These are phyloP conservation scores for Seira musarum DNA, from an alignment of 2,888 invertebrate species.

Conservation along the genomic window DNA sequence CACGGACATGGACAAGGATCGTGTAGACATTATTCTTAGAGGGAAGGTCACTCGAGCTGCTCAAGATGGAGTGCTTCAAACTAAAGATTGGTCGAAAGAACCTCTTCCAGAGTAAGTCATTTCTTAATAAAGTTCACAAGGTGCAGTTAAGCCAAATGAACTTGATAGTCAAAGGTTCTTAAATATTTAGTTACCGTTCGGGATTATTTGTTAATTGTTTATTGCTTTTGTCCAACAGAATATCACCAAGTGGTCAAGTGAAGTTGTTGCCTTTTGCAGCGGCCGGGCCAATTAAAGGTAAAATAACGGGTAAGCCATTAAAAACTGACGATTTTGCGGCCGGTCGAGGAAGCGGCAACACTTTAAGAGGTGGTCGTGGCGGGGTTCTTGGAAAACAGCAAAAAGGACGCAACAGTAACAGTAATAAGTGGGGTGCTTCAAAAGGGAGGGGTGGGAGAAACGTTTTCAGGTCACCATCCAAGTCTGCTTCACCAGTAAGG, in stretches of 20 bases:
- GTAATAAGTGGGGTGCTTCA: slow-evolving; percentile 48
- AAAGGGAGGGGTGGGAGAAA: slow-evolving; percentile 66
- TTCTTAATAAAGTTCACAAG: too few relatives aligned
- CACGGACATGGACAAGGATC: slow-evolving; percentile 91
- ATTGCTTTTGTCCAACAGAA: too few relatives aligned
- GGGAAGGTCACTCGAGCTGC: slow-evolving; percentile 94
- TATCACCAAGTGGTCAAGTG: slow-evolving; percentile 65
- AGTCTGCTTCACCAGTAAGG: slow-evolving; percentile 59
- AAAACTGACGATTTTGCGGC: slow-evolving; percentile 58
- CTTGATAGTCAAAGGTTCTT: not conserved
- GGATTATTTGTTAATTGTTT: too few relatives aligned
- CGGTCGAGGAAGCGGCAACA: slow-evolving; percentile 51
- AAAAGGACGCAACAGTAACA: slow-evolving; percentile 49
- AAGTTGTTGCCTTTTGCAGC: slow-evolving; percentile 64
- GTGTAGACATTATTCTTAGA: slow-evolving; percentile 94
- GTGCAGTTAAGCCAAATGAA: not conserved
- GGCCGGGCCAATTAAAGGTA: slow-evolving; percentile 65
- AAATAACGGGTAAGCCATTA: slow-evolving; percentile 68
- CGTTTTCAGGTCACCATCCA: slow-evolving; percentile 66
- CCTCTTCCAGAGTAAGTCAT: slow-evolving; percentile 81
- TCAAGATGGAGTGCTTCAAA: slow-evolving; percentile 88
- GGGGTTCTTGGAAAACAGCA: slow-evolving; percentile 59
- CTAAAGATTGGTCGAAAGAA: slow-evolving; percentile 95
- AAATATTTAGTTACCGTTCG: not conserved
- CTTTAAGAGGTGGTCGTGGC: slow-evolving; percentile 64